Evolutionary conservation across 2,113 vertebrate genomes (phyloP), one percentile per base, ranked within the genome.

Genomic region (Sceloporus undulatus): DNA sequence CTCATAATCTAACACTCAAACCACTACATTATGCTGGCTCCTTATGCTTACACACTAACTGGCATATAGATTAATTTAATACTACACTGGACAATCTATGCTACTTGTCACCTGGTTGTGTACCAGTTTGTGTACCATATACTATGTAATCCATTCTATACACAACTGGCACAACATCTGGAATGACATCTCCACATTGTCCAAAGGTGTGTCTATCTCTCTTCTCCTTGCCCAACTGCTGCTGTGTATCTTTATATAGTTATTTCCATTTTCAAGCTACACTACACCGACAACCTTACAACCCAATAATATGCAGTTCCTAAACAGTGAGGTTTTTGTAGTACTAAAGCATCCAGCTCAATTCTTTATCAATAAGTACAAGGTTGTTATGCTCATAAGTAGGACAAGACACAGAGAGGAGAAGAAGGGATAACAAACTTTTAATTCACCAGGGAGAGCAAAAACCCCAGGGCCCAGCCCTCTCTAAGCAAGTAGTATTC

Each of bases 401-500:
- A 82, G 38, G 40, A 48, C 73, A 82, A 71, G 13, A 42, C 13
- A 27, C 34, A 73, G 29, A 62, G 16, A 29, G n/a, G 18, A n/a
- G 9, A 5, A 9, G 77, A 73, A 6, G 71, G 59, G 68, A 7
- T 42, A 52, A 11, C n/a, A 78, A 59, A 29, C 11, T 73, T 38
- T 52, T 71, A 86, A 79, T 70, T 80, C 66, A 71, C 18, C 25
- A 59, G 38, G 34, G 34, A 9, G 23, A 73, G 52, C 52, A 80
- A 56, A 84, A 65, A 6, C 34, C 34, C n/a, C 18, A 10, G n/a
- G 40, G 42, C 40, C 40, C 29, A 27, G 38, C 27, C 70, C 54
- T 81, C 25, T 18, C 38, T 62, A 62, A 38, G 21, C 73, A 40
- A 88, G 21, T 29, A 83, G 29, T 38, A 76, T 88, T 83, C 79